Base-by-base conservation (phyloP, 92 coral and sea anemone species). In the Phenganax stokvisi region DNA sequence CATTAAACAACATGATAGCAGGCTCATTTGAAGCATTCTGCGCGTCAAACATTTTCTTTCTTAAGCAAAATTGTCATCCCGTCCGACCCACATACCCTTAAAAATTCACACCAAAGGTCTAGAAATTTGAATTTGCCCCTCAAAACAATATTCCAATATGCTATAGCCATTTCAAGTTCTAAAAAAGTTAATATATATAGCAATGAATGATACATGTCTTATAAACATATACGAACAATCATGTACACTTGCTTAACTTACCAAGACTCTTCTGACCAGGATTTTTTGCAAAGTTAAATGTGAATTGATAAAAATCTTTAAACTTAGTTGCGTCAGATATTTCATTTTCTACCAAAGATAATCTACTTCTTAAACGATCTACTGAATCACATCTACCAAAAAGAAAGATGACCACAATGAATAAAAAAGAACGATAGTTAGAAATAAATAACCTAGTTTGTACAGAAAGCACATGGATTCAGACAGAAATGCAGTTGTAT, bases 231-330 rank as follows among this genome's bases (percentile, higher is more conserved):
- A 54, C 2, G 47, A 37, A 37, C 47, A 9, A 5, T 16, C 58
- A 55, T 54, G 25, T 10, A n/a, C 25, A 71, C n/a, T 3, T 8
- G 59, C 11, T 47, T 27, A 17, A 37, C 92, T 88, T 88, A 91
- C 98, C 98, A 86, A 93, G 89, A 79, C 98, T 93, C 84, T 93
- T 93, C 75, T 93, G 98, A 74, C 98, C 98, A 27, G 97, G 98
- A 75, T 90, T 93, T 85, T 93, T 93, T 51, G 98, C 98, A 85
- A 93, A 93, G 80, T 83, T 93, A 83, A 93, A 93, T 30, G 98
- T 93, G 84, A 93, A 93, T 83, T 91, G 98, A 83, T 93, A 93
- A 79, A 93, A 85, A 85, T 93, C 98, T 88, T 90, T 93, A 87
- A 93, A 93, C 89, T 91, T 93, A 61, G 71, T 82, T 47, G 37